phyloP scores from a whole-genome alignment of 2,888 invertebrate species.

The Lissocephala sabroskyi region DNA sequence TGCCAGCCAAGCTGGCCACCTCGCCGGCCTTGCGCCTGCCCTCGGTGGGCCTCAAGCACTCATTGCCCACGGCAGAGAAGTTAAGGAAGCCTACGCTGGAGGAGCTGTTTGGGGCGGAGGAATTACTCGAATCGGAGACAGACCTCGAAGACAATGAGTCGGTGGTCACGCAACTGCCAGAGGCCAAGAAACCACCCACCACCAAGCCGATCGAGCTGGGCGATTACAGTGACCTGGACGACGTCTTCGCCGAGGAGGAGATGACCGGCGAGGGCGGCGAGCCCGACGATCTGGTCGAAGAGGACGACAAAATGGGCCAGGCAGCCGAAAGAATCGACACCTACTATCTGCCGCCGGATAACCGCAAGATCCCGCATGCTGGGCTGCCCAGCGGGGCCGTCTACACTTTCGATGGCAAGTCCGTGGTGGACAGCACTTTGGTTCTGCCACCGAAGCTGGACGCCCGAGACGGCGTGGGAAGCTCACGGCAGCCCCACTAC shows the following conservation, averaged over 20 bases:
- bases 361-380: slow-evolving; percentile 69
- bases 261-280: no score
- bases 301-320: slow-evolving; percentile 74
- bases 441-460: slow-evolving; percentile 73
- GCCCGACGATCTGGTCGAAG: slow-evolving; percentile 25
- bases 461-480: slow-evolving; percentile 38
- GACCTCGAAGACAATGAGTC: slow-evolving; percentile 10
- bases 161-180: background rate
- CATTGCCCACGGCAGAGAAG: slow-evolving; percentile 49
- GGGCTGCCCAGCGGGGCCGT: slow-evolving; percentile 75
- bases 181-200: background rate
- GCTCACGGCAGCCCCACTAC: slow-evolving; percentile 38
- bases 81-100: slow-evolving; percentile 71
- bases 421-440: slow-evolving; percentile 78
- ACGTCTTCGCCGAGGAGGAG: slow-evolving; percentile 25
- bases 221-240: slow-evolving; percentile 35
- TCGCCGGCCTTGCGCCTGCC: slow-evolving; percentile 39
- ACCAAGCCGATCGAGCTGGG: background rate
- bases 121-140: background rate
- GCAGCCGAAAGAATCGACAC: slow-evolving; percentile 82
- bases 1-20: slow-evolving; percentile 2
- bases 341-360: slow-evolving; percentile 82
- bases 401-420: slow-evolving; percentile 84
- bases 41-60: slow-evolving; percentile 34
- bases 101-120: slow-evolving; percentile 35